Base-by-base conservation (phyloP, 2,797 vertebrate genomes). In the Melanotaenia nigrans region DNA sequence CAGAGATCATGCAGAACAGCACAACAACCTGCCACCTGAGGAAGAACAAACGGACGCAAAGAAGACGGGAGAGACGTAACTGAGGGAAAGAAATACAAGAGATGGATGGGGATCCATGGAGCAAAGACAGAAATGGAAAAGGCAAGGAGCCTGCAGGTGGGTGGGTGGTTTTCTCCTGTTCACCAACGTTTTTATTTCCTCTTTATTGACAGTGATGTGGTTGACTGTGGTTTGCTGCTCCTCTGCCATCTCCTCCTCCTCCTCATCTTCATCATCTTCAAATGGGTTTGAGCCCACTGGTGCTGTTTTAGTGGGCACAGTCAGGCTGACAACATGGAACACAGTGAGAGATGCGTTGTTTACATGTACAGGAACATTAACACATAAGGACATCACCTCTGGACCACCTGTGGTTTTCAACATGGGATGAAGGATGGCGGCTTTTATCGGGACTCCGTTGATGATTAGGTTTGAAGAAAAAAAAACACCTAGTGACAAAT, bases 151-250 rank as follows among this genome's bases (percentile, higher is more conserved):
- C 53, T 66, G 77, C 61, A 14, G 65, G 66, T 40, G 65, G 68
- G 64, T 16, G 47, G 76, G 65, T 47, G 4, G 36, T 76, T 78
- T 75, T 74, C 73, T 84, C 87, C 86, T 90, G 82, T 96, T 97
- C 97, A 99, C 98, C 96, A 97, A 99, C 98, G 93, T 99, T 97
- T 99, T 97, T 89, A 94, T 94, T 94, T 97, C 96, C 89, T 98
- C 95, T 95, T 96, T 97, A 93, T 95, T 96, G 84, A 95, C 95
- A 94, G 90, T 95, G 95, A 94, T 95, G 84, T 96, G 94, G 94
- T 96, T 96, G 79, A 79, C 84, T 62, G 89, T 75, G 10, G 82
- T 90, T 68, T 83, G 71, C 72, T 96, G 93, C 77, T 96, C 93
- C 72, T 65, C 51, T 0, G 91, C 79, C 93, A 86, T 64, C 57